These are phyloP conservation scores for Orientallactaga sibirica DNA, from an alignment of 2,797 vertebrate genomes.

Conservation along the genomic window DNA sequence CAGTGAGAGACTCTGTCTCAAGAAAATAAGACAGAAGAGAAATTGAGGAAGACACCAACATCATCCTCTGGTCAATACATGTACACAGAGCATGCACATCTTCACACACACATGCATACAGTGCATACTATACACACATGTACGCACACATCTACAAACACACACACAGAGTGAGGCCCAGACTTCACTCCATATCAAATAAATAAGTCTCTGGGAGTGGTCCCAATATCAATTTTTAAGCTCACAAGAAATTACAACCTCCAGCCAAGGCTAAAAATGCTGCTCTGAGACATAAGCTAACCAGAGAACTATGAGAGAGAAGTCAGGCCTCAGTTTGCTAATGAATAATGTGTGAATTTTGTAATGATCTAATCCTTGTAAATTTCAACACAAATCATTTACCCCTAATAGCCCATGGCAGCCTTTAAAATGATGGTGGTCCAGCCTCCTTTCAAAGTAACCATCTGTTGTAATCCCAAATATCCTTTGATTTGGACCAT, in stretches of 20 bases:
- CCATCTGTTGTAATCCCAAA: neutral
- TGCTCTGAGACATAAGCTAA: neutral
- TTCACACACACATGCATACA: no score
- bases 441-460: neutral
- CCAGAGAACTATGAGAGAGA: neutral
- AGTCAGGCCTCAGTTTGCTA: neutral
- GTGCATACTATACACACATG: no score
- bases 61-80: no score
- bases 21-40: no score
- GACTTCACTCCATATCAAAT: neutral
- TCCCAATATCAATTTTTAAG: neutral
- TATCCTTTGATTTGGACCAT: neutral
- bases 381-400: neutral
- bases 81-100: no score
- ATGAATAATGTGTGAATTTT: neutral
- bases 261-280: neutral
- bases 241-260: neutral
- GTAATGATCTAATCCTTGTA: neutral
- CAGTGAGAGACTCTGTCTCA: no score
- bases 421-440: neutral
- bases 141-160: no score
- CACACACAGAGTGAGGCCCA: neutral
- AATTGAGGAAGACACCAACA: no score
- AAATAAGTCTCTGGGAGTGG: neutral
- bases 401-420: neutral